A percentile compares a stretch with the other conserved stretches of the same genome.
phyloP scores from a whole-genome alignment of 2,797 vertebrate genomes.

The Triplophysa bombifrons region DNA sequence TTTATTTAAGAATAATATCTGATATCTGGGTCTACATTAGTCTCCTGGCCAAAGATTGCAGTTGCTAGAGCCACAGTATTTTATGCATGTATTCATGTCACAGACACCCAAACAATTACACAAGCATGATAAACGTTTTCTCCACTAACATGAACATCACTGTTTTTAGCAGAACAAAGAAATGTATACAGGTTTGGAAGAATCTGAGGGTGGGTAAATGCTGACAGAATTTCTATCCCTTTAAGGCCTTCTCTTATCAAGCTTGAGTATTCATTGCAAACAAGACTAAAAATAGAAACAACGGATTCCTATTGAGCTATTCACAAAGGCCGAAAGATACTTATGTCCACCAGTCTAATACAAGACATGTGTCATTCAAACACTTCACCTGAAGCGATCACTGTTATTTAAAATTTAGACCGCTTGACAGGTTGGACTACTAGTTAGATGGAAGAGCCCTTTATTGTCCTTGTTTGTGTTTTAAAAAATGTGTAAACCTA shows the following conservation, averaged over 20 bases:
- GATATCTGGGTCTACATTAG: no score
- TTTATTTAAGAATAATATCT: no score
- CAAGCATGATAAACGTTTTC: no score
- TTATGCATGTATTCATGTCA: no score
- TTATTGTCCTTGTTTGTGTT: slow-evolving; percentile 22
- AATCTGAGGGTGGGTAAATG: neutral
- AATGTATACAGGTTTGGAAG: no score
- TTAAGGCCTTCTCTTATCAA: neutral
- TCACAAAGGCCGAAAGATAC: neutral
- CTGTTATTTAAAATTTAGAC: slow-evolving; percentile 25
- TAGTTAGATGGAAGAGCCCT: slow-evolving; percentile 19
- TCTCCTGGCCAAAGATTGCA: no score
- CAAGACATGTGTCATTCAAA: slow-evolving; percentile 34
- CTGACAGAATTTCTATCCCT: no score
- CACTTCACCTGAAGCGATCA: slow-evolving; percentile 17
- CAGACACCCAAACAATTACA: no score
- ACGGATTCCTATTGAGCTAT: neutral
- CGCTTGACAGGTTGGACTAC: slow-evolving; percentile 10
- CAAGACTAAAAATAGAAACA: neutral
- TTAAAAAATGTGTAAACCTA: slow-evolving; percentile 29
- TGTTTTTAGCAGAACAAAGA: no score
- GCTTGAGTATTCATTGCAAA: neutral
- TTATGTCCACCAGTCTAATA: neutral
- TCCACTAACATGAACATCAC: no score
- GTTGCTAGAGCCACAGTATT: no score